Percentiles rank a stretch among this genome's conserved stretches.
Evolutionary conservation across 2,113 vertebrate species (phyloP).

Genomic region (Triplophysa siluroides): DNA sequence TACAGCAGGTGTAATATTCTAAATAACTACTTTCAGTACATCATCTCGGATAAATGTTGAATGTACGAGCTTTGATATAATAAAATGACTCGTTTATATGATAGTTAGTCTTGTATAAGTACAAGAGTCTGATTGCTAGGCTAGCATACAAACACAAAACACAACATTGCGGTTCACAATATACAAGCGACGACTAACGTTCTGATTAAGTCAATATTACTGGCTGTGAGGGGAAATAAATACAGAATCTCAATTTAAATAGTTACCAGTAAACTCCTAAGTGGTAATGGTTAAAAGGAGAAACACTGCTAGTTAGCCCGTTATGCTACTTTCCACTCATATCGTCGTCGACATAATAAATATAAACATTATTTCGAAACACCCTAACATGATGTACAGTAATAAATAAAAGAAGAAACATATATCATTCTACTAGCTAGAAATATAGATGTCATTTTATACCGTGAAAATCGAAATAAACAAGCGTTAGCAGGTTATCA

Average conservation of each 20-base stretch:
- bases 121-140: background rate
- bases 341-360: slow-evolving; percentile 13
- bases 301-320: background rate
- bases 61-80: background rate
- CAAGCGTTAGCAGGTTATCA: slow-evolving; percentile 2
- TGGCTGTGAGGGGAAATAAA: background rate
- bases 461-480: background rate
- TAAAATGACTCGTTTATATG: background rate
- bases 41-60: background rate
- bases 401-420: background rate
- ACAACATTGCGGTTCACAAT: background rate
- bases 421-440: background rate
- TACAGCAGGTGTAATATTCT: background rate
- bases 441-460: background rate
- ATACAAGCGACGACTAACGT: background rate
- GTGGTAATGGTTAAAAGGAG: background rate
- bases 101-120: background rate
- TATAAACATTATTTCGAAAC: background rate
- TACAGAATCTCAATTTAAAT: background rate
- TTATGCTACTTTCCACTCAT: background rate
- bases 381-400: background rate
- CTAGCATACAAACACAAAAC: background rate
- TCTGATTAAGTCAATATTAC: background rate
- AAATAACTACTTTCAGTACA: background rate
- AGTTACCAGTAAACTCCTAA: background rate